Percentiles rank a stretch among this genome's conserved stretches.
phyloP scores from a whole-genome alignment of 2,113 vertebrate species.

The Brachyhypopomus gauderio region DNA sequence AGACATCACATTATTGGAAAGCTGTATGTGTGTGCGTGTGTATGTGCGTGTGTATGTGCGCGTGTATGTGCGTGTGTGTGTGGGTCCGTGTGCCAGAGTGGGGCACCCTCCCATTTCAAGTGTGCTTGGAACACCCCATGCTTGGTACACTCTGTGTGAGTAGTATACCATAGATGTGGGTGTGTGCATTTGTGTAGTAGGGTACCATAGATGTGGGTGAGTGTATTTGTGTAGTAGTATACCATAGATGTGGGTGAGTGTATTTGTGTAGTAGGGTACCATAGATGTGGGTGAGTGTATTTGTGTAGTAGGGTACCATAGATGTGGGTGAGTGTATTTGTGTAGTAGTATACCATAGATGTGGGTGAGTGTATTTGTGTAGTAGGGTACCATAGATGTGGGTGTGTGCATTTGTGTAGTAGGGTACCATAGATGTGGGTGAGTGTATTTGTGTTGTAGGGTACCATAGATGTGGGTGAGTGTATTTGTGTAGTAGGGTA shows the following conservation, averaged over 20 bases:
- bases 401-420: conserved; percentile 2
- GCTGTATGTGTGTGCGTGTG: background rate
- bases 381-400: conserved; percentile 14
- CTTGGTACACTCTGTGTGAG: background rate
- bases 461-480: background rate
- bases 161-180: background rate
- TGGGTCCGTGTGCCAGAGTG: too few species aligned
- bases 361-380: background rate
- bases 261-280: background rate
- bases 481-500: conserved; percentile 3
- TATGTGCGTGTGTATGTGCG: background rate
- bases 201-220: conserved; percentile 22
- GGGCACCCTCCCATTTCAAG: too few species aligned
- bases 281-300: conserved; percentile 11
- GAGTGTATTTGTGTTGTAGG: background rate
- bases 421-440: background rate
- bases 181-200: conserved; percentile 35
- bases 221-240: background rate
- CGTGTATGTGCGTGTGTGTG: background rate
- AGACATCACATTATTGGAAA: conserved; percentile 7
- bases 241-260: background rate
- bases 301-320: background rate
- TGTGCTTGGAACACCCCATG: too few species aligned
- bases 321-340: background rate
- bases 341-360: background rate